Conservation (phyloP, 2,888 invertebrate genomes). For the Crocallis elinguaria region DNA sequence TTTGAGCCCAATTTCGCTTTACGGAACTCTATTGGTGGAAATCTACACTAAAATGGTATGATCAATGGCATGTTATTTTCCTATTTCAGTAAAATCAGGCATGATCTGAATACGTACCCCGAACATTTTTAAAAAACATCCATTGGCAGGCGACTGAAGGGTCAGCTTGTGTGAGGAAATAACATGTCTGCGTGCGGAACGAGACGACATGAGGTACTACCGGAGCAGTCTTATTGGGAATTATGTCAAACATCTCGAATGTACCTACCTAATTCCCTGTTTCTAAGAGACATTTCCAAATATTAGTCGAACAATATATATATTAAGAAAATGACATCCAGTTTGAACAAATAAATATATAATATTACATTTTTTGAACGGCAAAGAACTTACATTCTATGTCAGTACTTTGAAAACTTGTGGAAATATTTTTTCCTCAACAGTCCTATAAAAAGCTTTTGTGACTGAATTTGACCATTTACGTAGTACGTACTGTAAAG, state of each 20-base stretch:
- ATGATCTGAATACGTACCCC: constrained; percentile 14
- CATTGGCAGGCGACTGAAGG: constrained; percentile 43
- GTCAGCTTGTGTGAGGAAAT: constrained; percentile 55
- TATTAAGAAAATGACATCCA: no score
- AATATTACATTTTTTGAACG: no score
- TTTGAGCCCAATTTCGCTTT: constrained; percentile 10
- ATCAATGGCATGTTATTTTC: constrained; percentile 6
- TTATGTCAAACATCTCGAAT: constrained; percentile 42
- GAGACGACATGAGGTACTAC: constrained; percentile 40
- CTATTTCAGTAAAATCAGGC: constrained; percentile 3
- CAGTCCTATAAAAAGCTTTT: no score
- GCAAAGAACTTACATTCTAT: no score
- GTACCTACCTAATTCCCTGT: background rate
- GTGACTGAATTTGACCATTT: no score
- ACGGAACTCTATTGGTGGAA: constrained; percentile 3
- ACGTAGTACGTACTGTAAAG: no score
- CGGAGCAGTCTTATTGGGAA: constrained; percentile 43
- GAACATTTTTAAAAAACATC: constrained; percentile 13
- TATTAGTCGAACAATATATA: no score
- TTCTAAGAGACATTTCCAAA: no score
- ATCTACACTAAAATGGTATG: constrained; percentile 9
- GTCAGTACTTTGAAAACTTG: no score
- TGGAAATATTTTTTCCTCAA: no score
- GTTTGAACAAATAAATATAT: no score
- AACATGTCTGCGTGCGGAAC: constrained; percentile 51